phyloP scores from a whole-genome alignment of 2,888 invertebrate genomes.

The Tipula vernalis region DNA sequence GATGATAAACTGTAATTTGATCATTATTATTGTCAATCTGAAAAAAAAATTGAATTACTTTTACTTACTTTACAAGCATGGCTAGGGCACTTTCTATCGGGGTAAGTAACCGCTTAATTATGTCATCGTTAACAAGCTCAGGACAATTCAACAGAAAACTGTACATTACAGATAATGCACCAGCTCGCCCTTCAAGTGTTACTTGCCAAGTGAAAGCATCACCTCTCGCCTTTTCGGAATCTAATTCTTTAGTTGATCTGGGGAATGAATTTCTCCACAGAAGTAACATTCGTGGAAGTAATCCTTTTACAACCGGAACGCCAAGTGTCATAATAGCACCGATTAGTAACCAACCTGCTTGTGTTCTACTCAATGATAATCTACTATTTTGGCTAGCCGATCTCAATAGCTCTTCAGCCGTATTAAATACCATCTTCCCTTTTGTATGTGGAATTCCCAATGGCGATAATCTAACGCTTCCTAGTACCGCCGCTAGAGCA shows the following conservation, averaged over 20 bases:
- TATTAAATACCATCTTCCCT: slow-evolving; percentile 93
- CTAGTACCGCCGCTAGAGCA: slow-evolving; percentile 86
- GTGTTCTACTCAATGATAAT: slow-evolving; percentile 85
- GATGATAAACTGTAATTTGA: slow-evolving; percentile 52
- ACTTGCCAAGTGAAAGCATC: slow-evolving; percentile 99
- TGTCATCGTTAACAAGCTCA: slow-evolving; percentile 83
- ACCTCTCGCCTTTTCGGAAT: slow-evolving; percentile 89
- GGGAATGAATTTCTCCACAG: slow-evolving; percentile 98
- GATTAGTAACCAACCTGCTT: slow-evolving; percentile 95
- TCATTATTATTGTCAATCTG: neutral
- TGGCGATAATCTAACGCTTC: slow-evolving; percentile 77
- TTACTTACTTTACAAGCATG: slow-evolving; percentile 79
- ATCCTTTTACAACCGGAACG: slow-evolving; percentile 80
- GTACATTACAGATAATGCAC: slow-evolving; percentile 90
- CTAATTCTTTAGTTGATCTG: slow-evolving; percentile 87
- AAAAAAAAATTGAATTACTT: neutral
- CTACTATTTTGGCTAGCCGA: slow-evolving; percentile 96
- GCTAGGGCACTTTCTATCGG: slow-evolving; percentile 93
- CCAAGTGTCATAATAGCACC: slow-evolving; percentile 95
- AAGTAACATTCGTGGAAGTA: slow-evolving; percentile 84
- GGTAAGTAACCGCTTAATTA: slow-evolving; percentile 71
- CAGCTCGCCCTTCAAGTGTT: slow-evolving; percentile 90
- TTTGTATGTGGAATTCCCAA: slow-evolving; percentile 93
- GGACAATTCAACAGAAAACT: slow-evolving; percentile 86
- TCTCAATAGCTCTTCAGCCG: slow-evolving; percentile 89